Base-by-base conservation (phyloP, 2,113 vertebrate species). In the Odobenus rosmarus region DNA sequence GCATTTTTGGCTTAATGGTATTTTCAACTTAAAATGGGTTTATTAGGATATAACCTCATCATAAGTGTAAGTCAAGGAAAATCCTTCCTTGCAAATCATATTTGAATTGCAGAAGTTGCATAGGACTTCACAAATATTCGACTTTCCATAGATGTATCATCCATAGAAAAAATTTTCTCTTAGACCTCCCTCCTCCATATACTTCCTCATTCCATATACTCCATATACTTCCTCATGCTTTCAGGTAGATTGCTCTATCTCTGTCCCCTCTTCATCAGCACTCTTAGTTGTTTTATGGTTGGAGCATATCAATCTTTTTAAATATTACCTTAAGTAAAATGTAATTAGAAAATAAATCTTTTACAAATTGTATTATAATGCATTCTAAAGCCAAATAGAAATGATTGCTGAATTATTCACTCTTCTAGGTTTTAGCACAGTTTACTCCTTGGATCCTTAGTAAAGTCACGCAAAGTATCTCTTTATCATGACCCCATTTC, bases 251-350 rank as follows among this genome's bases (percentile, higher is more conserved):
- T 5, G 10, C 21, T 84, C n/a, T n/a, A 59, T 18, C 21, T 39
- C 13, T 6, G 2, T 69, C 31, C 53, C n/a, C 18, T 95, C 10
- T 24, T 92, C 9, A 24, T 33, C 49, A 95, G 42, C 42, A 71
- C 21, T 88, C 11, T 64, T 91, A 24, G 59, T 90, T 90, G 49
- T 39, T 69, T 24, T 93, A 57, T 90, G 57, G 49, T 71, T 51
- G 74, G n/a, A 92, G 33, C 31, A 89, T 80, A 81, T 24, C 62
- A 87, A 93, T 89, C 62, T 51, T 23, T 93, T 93, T 96, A 92
- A 89, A 96, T 80, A 87, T 87, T 94, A 64, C 19, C 69, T 77
- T 95, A 97, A 93, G 15, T 95, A 95, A 95, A 97, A 88, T 95
- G 5, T 95, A 96, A 94, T 92, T 95, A 62, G 55, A 96, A 96